Conservation (phyloP, 2,797 vertebrate species). For the Pseudomugil gertrudae region DNA sequence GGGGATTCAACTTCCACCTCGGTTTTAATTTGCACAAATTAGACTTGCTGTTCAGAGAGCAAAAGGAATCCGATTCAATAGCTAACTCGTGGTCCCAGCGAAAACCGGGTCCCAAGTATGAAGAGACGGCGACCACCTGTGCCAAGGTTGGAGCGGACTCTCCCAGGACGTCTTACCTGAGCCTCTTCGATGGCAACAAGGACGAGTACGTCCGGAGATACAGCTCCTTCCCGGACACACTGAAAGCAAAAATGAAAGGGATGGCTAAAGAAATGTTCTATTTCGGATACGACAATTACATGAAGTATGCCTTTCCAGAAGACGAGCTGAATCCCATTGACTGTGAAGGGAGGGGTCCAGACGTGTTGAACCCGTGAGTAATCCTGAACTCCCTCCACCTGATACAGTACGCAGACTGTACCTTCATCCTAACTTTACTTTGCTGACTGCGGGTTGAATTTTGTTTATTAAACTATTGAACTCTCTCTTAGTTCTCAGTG, state of each 20-base stretch:
- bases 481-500: neutral
- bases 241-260: slow-evolving; percentile 87
- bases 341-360: slow-evolving; percentile 93
- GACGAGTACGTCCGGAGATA: slow-evolving; percentile 92
- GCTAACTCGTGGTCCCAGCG: slow-evolving; percentile 73
- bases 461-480: slow-evolving; percentile 6
- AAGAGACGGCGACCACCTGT: slow-evolving; percentile 56
- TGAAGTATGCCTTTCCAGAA: slow-evolving; percentile 94
- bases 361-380: slow-evolving; percentile 93
- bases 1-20: slow-evolving; percentile 87
- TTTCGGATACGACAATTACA: slow-evolving; percentile 98
- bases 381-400: slow-evolving; percentile 9
- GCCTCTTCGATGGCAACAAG: slow-evolving; percentile 78
- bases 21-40: slow-evolving; percentile 80
- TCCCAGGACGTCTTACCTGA: slow-evolving; percentile 79
- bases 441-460: slow-evolving; percentile 27
- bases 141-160: slow-evolving; percentile 58
- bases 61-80: slow-evolving; percentile 30
- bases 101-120: slow-evolving; percentile 51
- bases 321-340: slow-evolving; percentile 97
- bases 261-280: slow-evolving; percentile 95
- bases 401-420: neutral
- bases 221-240: slow-evolving; percentile 87
- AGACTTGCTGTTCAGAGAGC: slow-evolving; percentile 74
- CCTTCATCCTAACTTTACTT: slow-evolving; percentile 25